Evolutionary conservation across 1,140 invertebrate genomes (phyloP).

Genomic region (Carposina sasakii): DNA sequence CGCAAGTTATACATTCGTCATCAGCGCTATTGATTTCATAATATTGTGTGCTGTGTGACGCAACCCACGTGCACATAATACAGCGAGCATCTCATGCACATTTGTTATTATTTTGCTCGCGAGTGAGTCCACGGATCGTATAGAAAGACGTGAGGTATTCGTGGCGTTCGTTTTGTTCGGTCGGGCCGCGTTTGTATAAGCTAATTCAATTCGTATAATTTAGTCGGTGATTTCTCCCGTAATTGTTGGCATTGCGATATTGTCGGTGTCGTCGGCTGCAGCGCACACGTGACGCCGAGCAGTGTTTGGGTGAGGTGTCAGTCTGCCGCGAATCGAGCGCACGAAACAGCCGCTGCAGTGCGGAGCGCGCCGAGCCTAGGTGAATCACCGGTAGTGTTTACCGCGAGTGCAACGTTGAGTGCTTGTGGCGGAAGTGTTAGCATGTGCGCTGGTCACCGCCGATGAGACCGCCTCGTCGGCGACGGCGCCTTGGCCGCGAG

Average conservation of each 20-base stretch:
- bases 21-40: slow-evolving; percentile 30
- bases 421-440: slow-evolving; percentile 62
- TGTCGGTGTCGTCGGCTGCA: slow-evolving; percentile 36
- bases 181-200: slow-evolving; percentile 42
- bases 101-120: slow-evolving; percentile 77
- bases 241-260: slow-evolving; percentile 52
- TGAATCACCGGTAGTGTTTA: slow-evolving; percentile 68
- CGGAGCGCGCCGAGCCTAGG: slow-evolving; percentile 54
- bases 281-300: slow-evolving; percentile 62
- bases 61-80: slow-evolving; percentile 69
- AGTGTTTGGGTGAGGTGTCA: slow-evolving; percentile 63
- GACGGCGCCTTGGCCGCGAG: slow-evolving; percentile 59
- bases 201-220: slow-evolving; percentile 46
- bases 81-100: slow-evolving; percentile 73
- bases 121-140: slow-evolving; percentile 64
- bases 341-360: slow-evolving; percentile 52
- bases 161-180: slow-evolving; percentile 51
- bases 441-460: slow-evolving; percentile 60
- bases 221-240: slow-evolving; percentile 32
- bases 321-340: slow-evolving; percentile 49
- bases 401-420: slow-evolving; percentile 60
- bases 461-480: slow-evolving; percentile 61
- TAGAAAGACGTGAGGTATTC: slow-evolving; percentile 52
- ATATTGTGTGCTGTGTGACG: slow-evolving; percentile 44
- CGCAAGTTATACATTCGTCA: slow-evolving; percentile 33